These are phyloP conservation scores for Sinodicranocentrus sp. DNA, from an alignment of 2,888 invertebrate species.

Conservation along the genomic window DNA sequence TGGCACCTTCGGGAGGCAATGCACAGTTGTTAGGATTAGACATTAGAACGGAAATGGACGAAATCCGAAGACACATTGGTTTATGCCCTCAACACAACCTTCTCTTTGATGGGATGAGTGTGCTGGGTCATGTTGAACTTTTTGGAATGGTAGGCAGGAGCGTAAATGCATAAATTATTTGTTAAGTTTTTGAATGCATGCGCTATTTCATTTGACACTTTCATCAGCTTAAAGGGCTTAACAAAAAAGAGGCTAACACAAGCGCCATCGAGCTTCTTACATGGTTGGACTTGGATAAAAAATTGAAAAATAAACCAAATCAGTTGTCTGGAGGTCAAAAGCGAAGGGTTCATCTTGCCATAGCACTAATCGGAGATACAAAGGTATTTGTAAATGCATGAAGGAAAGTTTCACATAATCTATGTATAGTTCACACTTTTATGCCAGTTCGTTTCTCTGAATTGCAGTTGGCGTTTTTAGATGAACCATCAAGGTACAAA, in stretches of 20 bases:
- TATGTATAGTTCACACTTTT: no score
- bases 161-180: no score
- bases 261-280: not conserved
- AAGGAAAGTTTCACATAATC: no score
- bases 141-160: slow-evolving; percentile 2
- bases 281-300: not conserved
- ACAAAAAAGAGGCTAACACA: slow-evolving; percentile 80
- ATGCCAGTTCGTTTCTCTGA: no score
- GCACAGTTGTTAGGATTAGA: not conserved
- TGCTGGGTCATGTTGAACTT: not conserved
- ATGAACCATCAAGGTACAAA: slow-evolving; percentile 26
- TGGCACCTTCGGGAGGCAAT: not conserved
- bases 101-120: not conserved
- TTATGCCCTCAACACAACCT: slow-evolving; percentile 94
- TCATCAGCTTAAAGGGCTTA: slow-evolving; percentile 79
- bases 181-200: no score
- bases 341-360: not conserved
- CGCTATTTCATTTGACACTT: no score
- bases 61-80: slow-evolving; percentile 87
- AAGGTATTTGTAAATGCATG: no score
- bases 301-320: slow-evolving; percentile 68
- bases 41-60: slow-evolving; percentile 80
- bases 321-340: slow-evolving; percentile 77
- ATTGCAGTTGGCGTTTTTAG: slow-evolving; percentile 13
- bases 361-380: slow-evolving; percentile 18